phyloP scores from a whole-genome alignment of 1,140 invertebrate species.

The Brachionus manjavacas region DNA sequence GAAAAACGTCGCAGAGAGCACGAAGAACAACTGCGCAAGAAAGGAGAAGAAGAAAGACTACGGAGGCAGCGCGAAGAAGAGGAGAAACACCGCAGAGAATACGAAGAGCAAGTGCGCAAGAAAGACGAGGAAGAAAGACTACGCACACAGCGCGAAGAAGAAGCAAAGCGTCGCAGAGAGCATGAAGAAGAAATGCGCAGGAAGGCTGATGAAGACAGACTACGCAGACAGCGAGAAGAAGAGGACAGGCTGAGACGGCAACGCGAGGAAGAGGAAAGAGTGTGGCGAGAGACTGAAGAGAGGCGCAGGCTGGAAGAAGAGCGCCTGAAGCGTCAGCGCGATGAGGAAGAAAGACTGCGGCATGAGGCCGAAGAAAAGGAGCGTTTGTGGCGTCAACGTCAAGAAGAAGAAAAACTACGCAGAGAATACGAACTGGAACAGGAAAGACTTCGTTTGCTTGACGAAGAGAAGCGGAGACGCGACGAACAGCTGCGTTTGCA shows the following conservation, averaged over 20 bases:
- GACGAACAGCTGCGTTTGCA: slow-evolving; percentile 44
- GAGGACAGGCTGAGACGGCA: not conserved
- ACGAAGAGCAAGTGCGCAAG: slow-evolving; percentile 45
- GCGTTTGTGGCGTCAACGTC: not conserved
- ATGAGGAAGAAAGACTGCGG: not conserved
- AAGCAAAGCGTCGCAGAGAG: too few relatives aligned
- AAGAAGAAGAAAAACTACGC: not conserved
- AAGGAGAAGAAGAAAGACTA: slow-evolving; percentile 44
- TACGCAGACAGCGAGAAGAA: slow-evolving; percentile 20
- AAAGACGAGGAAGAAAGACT: slow-evolving; percentile 44
- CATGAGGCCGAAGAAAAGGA: slow-evolving; percentile 40
- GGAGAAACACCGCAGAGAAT: slow-evolving; percentile 37
- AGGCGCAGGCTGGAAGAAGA: not conserved
- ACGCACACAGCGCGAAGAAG: not conserved
- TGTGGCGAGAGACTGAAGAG: not conserved
- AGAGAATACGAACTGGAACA: not conserved
- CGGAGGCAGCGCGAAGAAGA: slow-evolving; percentile 37
- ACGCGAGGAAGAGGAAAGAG: not conserved
- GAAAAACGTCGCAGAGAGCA: slow-evolving; percentile 42
- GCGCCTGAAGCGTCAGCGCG: not conserved
- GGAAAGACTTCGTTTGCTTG: slow-evolving; percentile 23
- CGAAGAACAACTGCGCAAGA: slow-evolving; percentile 45
- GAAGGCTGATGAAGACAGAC: too few relatives aligned
- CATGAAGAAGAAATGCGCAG: too few relatives aligned
- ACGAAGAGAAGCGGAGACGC: slow-evolving; percentile 46